Percentiles rank a stretch among this genome's conserved stretches.
These are phyloP conservation scores for Drosophila triauraria DNA, from an alignment of 1,140 invertebrate genomes.

Conservation along the genomic window DNA sequence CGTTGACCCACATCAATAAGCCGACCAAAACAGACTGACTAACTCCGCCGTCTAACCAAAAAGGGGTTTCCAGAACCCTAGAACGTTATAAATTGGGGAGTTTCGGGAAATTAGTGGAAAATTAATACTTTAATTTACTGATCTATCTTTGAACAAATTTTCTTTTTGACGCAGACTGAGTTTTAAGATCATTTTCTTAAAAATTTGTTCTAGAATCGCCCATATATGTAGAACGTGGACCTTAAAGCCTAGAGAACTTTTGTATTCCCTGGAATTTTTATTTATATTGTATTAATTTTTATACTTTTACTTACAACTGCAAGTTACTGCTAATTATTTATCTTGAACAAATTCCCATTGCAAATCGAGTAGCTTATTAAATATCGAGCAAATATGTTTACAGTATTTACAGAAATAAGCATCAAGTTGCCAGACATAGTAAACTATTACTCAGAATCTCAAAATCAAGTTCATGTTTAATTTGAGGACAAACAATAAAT, in stretches of 20 bases:
- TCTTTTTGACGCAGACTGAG: not conserved
- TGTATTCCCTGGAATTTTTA: too few species aligned
- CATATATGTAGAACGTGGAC: too few species aligned
- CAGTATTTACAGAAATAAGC: not conserved
- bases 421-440: too few species aligned
- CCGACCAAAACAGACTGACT: constrained; percentile 29
- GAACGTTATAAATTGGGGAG: not conserved
- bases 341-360: not conserved
- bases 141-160: not conserved
- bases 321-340: not conserved
- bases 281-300: too few species aligned
- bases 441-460: not conserved
- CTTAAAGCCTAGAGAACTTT: too few species aligned
- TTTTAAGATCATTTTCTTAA: not conserved
- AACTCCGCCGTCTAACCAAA: not conserved
- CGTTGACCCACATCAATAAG: constrained; percentile 55
- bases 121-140: not conserved
- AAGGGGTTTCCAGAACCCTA: not conserved
- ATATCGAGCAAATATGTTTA: not conserved
- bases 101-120: not conserved
- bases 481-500: constrained; percentile 8
- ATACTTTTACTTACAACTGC: not conserved
- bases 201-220: too few species aligned
- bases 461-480: too few species aligned
- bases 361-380: not conserved